A percentile compares a stretch with the other conserved stretches of the same genome.
Conservation (phyloP, 2,888 invertebrate genomes). For the Pandemis corylana region DNA sequence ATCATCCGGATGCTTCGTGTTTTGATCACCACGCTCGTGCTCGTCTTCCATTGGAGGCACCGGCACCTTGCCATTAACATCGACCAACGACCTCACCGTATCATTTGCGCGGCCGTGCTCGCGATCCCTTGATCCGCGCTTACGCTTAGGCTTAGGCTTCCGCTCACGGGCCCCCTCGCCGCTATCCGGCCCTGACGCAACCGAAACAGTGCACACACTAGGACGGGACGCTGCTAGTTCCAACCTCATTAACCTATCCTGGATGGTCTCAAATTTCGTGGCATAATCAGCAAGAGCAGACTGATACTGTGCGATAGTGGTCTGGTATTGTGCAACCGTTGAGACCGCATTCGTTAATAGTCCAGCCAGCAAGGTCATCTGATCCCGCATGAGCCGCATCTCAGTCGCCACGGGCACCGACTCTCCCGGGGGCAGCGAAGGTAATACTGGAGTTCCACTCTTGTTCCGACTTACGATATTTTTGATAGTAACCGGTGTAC, state of each 20-base stretch:
- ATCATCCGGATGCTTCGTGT: neutral
- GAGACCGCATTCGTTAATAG: conserved; percentile 9
- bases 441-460: neutral
- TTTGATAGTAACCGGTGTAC: conserved; percentile 6
- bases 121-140: neutral
- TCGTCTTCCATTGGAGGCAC: too few species aligned
- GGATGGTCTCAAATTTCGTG: neutral
- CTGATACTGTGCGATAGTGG: neutral
- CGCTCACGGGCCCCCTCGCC: neutral
- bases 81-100: too few species aligned
- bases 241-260: neutral
- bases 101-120: neutral
- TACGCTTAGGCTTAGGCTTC: neutral
- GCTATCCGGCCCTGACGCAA: neutral
- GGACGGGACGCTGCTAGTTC: neutral
- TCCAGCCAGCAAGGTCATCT: neutral
- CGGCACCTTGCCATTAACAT: too few species aligned
- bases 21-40: too few species aligned
- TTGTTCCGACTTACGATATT: conserved; percentile 4
- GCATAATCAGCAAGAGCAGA: neutral
- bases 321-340: neutral
- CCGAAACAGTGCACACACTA: neutral
- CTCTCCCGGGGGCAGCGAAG: neutral
- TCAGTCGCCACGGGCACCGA: neutral
- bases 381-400: neutral